Conservation (phyloP, 1,140 invertebrate genomes). For the Zaprionus vittiger region DNA sequence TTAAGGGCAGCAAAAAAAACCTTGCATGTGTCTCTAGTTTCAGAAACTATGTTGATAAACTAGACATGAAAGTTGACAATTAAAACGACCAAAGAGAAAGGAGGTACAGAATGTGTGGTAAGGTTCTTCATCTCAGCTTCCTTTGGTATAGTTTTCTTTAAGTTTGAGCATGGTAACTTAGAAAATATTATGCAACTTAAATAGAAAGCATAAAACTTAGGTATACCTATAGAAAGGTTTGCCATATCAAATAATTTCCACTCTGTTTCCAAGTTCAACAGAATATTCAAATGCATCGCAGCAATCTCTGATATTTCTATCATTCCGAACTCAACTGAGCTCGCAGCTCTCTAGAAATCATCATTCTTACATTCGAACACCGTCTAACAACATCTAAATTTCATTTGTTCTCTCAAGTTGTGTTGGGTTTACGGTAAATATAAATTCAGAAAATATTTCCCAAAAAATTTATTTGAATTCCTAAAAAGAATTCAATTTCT, state of each 20-base stretch:
- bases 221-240: neutral
- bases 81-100: neutral
- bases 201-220: no score
- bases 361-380: slow-evolving; percentile 31
- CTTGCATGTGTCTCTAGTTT: neutral
- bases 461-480: neutral
- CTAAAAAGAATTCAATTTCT: neutral
- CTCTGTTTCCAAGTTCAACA: neutral
- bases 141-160: no score
- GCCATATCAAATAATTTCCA: neutral
- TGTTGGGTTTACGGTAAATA: slow-evolving; percentile 27
- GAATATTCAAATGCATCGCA: neutral
- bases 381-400: slow-evolving; percentile 36
- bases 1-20: slow-evolving; percentile 34
- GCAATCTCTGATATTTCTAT: neutral
- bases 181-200: no score
- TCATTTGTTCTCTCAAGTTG: slow-evolving; percentile 40
- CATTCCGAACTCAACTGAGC: neutral
- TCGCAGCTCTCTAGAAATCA: neutral
- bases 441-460: neutral
- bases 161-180: no score
- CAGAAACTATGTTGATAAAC: neutral
- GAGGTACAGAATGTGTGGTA: neutral
- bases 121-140: no score
- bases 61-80: neutral